Conservation (phyloP, 1,140 invertebrate genomes). For the Drosophila mayri region DNA sequence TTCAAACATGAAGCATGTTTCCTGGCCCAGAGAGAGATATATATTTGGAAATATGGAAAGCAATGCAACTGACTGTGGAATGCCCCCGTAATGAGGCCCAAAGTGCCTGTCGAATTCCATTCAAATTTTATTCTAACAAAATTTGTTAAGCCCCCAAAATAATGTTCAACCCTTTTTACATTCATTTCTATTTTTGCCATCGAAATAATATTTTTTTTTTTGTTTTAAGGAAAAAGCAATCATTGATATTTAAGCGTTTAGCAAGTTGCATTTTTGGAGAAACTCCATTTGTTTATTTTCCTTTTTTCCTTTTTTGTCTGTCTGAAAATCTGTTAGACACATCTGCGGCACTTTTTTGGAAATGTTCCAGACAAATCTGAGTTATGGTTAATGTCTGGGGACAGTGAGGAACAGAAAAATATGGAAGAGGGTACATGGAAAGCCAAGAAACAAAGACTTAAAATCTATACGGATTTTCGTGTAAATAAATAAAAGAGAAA, state of each 20-base stretch:
- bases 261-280: not conserved
- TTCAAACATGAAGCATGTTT: not conserved
- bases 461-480: not conserved
- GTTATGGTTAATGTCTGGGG: conserved; percentile 23
- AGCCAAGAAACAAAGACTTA: not conserved
- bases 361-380: conserved; percentile 20
- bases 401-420: not conserved
- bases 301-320: conserved; percentile 15
- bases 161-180: not conserved
- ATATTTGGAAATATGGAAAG: conserved; percentile 30
- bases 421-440: not conserved
- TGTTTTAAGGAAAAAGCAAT: not conserved
- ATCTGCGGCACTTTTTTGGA: conserved; percentile 26
- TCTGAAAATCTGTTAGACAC: conserved; percentile 27
- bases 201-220: too few species aligned
- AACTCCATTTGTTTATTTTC: not conserved
- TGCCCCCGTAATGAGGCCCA: conserved; percentile 24
- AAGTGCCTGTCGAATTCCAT: conserved; percentile 46
- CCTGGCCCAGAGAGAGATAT: not conserved
- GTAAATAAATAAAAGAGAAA: not conserved
- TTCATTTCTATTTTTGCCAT: not conserved
- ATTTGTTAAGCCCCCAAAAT: conserved; percentile 1
- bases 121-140: conserved; percentile 37
- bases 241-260: conserved; percentile 1
- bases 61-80: conserved; percentile 28